Percentiles rank a stretch among this genome's conserved stretches.
These are phyloP conservation scores for Latrodectus hesperus DNA, from an alignment of 2,888 invertebrate species.

Conservation along the genomic window DNA sequence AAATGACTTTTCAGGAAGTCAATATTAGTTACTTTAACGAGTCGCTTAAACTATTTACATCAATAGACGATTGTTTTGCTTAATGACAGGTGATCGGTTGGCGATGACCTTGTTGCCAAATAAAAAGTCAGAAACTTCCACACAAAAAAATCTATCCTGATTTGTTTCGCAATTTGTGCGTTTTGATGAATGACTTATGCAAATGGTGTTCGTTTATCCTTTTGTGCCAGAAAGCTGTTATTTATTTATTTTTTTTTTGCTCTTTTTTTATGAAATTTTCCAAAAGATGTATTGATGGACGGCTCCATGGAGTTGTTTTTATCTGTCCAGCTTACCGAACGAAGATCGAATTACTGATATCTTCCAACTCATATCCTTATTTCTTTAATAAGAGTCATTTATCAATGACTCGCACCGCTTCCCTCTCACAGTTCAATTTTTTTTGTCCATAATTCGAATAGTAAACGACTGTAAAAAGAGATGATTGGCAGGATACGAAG, in stretches of 20 bases:
- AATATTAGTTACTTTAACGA: background rate
- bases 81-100: background rate
- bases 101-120: conserved; percentile 52
- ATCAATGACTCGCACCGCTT: background rate
- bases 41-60: background rate
- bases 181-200: conserved; percentile 66
- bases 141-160: background rate
- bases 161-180: no score
- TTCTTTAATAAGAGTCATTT: background rate
- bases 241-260: conserved; percentile 28
- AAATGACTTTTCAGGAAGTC: background rate
- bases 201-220: conserved; percentile 36
- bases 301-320: background rate
- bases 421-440: no score
- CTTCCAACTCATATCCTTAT: background rate
- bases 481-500: no score
- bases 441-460: no score
- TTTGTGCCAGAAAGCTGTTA: background rate
- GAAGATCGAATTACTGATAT: conserved; percentile 1
- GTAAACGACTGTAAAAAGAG: no score
- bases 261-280: conserved; percentile 6
- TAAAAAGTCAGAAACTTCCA: background rate
- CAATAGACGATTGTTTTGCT: background rate
- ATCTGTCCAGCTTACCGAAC: background rate
- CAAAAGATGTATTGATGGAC: conserved; percentile 3